phyloP scores from a whole-genome alignment of 2,797 vertebrate genomes.

The Lutjanus campechanus region DNA sequence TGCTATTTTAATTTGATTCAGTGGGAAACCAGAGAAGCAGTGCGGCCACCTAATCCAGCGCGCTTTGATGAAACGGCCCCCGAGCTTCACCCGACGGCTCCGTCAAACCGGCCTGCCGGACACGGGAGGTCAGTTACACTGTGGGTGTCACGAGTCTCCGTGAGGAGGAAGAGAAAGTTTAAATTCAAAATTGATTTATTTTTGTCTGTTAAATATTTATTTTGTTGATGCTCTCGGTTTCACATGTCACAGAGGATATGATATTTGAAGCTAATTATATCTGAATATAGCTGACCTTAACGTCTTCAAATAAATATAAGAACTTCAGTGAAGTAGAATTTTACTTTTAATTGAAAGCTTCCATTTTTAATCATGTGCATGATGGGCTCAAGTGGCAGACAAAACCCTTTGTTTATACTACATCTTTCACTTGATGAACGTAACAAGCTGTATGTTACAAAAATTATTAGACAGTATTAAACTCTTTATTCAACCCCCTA shows the following conservation, averaged over 20 bases:
- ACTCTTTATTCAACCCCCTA: too few species aligned
- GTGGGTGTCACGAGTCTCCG: neutral
- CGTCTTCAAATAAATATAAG: constrained; percentile 23
- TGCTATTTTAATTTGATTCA: constrained; percentile 77
- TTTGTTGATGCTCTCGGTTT: neutral
- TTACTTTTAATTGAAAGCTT: constrained; percentile 18
- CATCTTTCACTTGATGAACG: neutral
- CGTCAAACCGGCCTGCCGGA: constrained; percentile 42
- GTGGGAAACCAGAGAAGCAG: constrained; percentile 53
- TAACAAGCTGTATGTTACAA: too few species aligned
- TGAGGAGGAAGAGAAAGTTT: neutral
- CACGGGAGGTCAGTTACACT: constrained; percentile 33
- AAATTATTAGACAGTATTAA: too few species aligned
- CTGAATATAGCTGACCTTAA: constrained; percentile 29
- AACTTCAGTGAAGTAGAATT: neutral
- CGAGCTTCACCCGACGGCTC: constrained; percentile 43
- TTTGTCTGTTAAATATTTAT: constrained; percentile 7
- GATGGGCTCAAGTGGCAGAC: neutral
- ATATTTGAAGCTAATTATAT: constrained; percentile 38
- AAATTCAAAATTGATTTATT: constrained; percentile 6
- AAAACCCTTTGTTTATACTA: neutral
- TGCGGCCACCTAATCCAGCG: constrained; percentile 52
- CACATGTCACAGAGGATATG: constrained; percentile 1
- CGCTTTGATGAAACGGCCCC: constrained; percentile 67
- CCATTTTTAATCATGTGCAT: neutral